phyloP scores from a whole-genome alignment of 2,888 invertebrate genomes.

The Drosophila atripex region DNA sequence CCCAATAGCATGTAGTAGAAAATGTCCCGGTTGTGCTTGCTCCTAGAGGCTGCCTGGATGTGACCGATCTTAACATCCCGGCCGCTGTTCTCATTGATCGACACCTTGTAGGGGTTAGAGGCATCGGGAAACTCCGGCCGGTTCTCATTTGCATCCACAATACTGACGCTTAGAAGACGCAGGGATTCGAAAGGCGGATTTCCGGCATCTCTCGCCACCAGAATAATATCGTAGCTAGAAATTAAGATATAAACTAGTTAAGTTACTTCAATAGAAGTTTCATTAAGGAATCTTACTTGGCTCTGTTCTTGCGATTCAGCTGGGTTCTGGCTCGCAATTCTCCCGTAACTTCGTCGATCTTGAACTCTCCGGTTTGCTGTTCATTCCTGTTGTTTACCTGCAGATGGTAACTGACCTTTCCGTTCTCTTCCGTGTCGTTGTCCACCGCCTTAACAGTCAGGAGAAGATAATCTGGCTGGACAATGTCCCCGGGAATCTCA shows the following conservation, averaged over 20 bases:
- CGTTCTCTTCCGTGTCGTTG: slow-evolving; percentile 92
- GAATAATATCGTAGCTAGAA: slow-evolving; percentile 86
- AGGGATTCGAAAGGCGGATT: slow-evolving; percentile 92
- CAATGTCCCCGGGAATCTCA: slow-evolving; percentile 92
- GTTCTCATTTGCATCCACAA: slow-evolving; percentile 93
- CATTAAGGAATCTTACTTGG: slow-evolving; percentile 79
- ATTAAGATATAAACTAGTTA: too few relatives aligned
- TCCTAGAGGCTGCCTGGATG: slow-evolving; percentile 85
- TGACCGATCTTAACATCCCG: slow-evolving; percentile 87
- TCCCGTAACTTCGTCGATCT: slow-evolving; percentile 90
- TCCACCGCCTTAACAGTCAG: slow-evolving; percentile 93
- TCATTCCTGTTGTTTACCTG: slow-evolving; percentile 90
- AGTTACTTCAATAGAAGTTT: not conserved
- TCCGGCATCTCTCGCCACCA: slow-evolving; percentile 93
- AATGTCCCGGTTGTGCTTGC: slow-evolving; percentile 91
- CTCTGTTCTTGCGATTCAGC: slow-evolving; percentile 90
- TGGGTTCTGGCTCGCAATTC: slow-evolving; percentile 91
- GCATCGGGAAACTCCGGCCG: slow-evolving; percentile 89
- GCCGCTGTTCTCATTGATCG: slow-evolving; percentile 89
- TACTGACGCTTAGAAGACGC: slow-evolving; percentile 89
- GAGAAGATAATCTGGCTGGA: slow-evolving; percentile 90
- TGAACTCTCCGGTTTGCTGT: slow-evolving; percentile 92
- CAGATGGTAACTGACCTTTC: slow-evolving; percentile 92
- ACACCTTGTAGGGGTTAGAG: slow-evolving; percentile 88
- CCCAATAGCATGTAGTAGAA: slow-evolving; percentile 93